Base-by-base conservation (phyloP, 2,888 invertebrate species). In the Microplitis deprimator region DNA sequence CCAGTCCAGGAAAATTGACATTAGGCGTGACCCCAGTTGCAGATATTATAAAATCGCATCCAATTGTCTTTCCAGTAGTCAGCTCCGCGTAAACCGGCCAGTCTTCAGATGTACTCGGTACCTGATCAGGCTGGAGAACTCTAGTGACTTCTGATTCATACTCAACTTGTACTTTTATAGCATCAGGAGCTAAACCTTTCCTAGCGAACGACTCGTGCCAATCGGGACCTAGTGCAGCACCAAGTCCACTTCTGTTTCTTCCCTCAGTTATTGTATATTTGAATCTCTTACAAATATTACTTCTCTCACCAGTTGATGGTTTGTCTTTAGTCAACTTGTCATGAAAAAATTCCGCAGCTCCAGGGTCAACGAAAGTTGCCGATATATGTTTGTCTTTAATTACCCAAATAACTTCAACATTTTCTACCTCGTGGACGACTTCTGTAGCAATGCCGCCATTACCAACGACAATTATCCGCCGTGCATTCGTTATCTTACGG, bases 391-490 rank as follows among this genome's bases (percentile, higher is more conserved):
- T 93, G 91, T 99, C 97, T 90, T 96, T 96, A 68, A 99, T 94
- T 0, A 96, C 94, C 99, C 99, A 99, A 78, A 97, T 91, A 71
- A 98, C 94, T 87, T 97, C 94, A 71, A 97, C 93, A 17, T 95
- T 94, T 87, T 93, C 92, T 16, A 98, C 93, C 87, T 98, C 97
- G 89, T 97, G 94, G 75, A 97, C 96, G 82, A 99, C 91, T 92
- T 99, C 99, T 62, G 98, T 98, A 64, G 99, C 99, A 86, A 99
- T 99, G 13, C 99, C 99, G 50, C 99, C 99, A 92, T 99, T 99
- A 7, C 99, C 99, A 71, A 99, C 93, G 67, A 99, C 92, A 0
- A 96, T 90, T 85, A 99, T 92, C 89, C 93, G 93, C 68, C 92
- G 93, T 0, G 97, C 93, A 76, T 91, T 90, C 76, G 91, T 90